Evolutionary conservation across 2,113 vertebrate species (phyloP), one percentile per base, ranked within the genome.

Genomic region (Ramphastos sulfuratus): DNA sequence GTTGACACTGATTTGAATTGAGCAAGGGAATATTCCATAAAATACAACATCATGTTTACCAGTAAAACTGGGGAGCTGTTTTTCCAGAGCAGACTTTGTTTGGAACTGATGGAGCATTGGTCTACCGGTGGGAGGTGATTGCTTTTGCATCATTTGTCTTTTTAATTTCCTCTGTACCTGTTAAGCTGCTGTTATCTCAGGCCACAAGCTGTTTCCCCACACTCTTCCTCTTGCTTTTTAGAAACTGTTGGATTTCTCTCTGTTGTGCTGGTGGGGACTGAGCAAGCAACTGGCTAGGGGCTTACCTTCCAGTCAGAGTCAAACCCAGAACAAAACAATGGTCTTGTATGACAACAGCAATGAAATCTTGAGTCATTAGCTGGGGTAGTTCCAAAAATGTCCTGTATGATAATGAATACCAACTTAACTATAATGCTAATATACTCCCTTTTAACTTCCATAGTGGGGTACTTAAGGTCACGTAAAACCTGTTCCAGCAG

Each of bases 161-260:
- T 1, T 10, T 42, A 44, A 25, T 28, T 35, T 35, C 31, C 28
- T 7, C 15, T 7, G 5, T 46, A n/a, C 8, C 76, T 76, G 19
- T 0, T 69, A 65, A 66, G 58, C 35, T 73, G 15, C 9, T 11
- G 73, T 61, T 66, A 37, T 74, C 10, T 83, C 12, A 86, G 1
- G 5, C 2, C 31, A 52, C 1, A 1, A 30, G 28, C 42, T 65
- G 15, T 64, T 16, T 27, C 21, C 9, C 15, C 23, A 7, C 12
- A 28, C 4, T 25, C 4, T 2, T 8, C 4, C 1, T 2, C 3
- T 35, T 44, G 21, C 28, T 74, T 89, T 90, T 72, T 89, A 42
- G 12, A 42, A 42, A 21, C 1, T 0, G 0, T 84, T 80, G 6
- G 9, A 8, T 73, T 61, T 73, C 1, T 61, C 8, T 58, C 70